These are phyloP conservation scores for Brenthis ino DNA, from an alignment of 2,888 invertebrate genomes.

Conservation along the genomic window DNA sequence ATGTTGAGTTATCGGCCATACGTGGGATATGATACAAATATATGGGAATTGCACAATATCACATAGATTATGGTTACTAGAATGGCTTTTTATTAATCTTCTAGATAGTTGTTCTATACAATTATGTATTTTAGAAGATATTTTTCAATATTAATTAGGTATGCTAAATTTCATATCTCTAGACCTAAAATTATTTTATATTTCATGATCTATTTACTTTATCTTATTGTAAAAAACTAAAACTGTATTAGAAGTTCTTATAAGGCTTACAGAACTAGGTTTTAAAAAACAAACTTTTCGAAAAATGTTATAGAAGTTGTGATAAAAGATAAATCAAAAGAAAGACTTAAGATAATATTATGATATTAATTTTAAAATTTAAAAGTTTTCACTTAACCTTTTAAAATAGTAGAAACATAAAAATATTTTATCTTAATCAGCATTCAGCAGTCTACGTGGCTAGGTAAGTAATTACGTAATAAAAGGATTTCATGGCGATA, in stretches of 20 bases:
- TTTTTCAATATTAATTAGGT: no score
- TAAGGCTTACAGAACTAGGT: no score
- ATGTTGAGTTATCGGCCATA: slow-evolving; percentile 26
- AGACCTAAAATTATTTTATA: no score
- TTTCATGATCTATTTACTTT: no score
- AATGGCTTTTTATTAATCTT: no score
- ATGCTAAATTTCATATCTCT: no score
- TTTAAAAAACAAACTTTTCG: no score
- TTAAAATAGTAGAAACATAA: slow-evolving; percentile 29
- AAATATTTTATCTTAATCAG: slow-evolving; percentile 36
- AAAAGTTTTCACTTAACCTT: slow-evolving; percentile 19
- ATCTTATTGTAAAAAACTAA: no score
- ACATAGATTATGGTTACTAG: not conserved
- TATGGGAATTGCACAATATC: not conserved
- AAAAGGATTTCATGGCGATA: slow-evolving; percentile 35
- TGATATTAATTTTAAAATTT: not conserved
- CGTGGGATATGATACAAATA: slow-evolving; percentile 1
- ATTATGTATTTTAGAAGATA: no score
- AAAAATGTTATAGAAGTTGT: not conserved
- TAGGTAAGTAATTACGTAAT: slow-evolving; percentile 36
- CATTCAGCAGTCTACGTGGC: slow-evolving; percentile 35
- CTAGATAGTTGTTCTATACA: no score
- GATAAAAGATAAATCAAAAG: slow-evolving; percentile 3
- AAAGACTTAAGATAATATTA: slow-evolving; percentile 1
- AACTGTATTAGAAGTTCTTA: no score